These are phyloP conservation scores for Pogonognathellus flavescens DNA, from an alignment of 1,140 invertebrate species.

Conservation along the genomic window DNA sequence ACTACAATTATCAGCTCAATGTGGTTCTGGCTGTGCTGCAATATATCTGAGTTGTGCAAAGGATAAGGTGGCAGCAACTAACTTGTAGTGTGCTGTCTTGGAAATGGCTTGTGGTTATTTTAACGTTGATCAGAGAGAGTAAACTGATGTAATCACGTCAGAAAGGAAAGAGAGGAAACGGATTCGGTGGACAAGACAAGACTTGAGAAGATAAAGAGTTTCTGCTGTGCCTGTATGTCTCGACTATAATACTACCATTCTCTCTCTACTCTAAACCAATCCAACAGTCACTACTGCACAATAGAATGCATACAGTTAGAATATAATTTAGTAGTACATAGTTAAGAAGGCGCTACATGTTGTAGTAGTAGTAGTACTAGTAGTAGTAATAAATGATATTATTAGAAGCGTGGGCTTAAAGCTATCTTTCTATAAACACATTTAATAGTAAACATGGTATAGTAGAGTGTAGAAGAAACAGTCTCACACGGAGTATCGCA, in stretches of 20 bases:
- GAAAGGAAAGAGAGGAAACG: constrained; percentile 45
- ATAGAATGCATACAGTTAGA: background rate
- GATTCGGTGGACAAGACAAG: constrained; percentile 51
- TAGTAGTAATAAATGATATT: background rate
- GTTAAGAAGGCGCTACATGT: background rate
- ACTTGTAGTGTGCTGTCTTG: background rate
- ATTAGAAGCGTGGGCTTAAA: background rate
- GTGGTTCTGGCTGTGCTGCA: constrained; percentile 27
- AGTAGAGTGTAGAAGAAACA: background rate
- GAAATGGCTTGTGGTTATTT: constrained; percentile 45
- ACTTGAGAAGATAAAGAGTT: constrained; percentile 37
- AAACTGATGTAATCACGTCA: constrained; percentile 43
- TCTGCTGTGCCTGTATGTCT: background rate
- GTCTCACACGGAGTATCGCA: background rate
- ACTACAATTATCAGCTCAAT: constrained; percentile 25
- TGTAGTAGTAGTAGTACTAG: background rate
- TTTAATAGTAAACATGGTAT: background rate
- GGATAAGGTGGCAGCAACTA: constrained; percentile 13
- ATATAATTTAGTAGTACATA: background rate
- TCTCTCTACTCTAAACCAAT: background rate
- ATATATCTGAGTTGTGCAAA: background rate
- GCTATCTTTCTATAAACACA: background rate
- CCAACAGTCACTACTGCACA: background rate
- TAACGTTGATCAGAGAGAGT: constrained; percentile 39
- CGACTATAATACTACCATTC: background rate